Evolutionary conservation across 2,797 vertebrate genomes (phyloP).

Genomic region (Danio aesculapii): DNA sequence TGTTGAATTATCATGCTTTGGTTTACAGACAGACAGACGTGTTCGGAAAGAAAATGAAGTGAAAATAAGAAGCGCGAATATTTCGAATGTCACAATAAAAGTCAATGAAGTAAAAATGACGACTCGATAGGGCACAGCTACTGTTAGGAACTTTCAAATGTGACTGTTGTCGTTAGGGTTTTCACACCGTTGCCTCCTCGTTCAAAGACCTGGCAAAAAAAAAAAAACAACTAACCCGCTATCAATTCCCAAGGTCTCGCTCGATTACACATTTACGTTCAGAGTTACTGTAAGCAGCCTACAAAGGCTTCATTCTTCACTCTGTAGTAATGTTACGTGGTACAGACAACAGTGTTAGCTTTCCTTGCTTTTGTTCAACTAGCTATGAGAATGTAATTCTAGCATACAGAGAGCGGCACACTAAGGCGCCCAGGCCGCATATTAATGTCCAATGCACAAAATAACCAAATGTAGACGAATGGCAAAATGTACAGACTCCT

Average conservation of each 20-base stretch:
- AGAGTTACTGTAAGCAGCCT: constrained; percentile 68
- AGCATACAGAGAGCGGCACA: constrained; percentile 74
- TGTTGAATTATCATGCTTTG: constrained; percentile 32
- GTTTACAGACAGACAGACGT: constrained; percentile 37
- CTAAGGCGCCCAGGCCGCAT: constrained; percentile 80
- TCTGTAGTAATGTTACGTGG: constrained; percentile 66
- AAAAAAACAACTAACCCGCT: background rate
- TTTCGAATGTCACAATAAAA: constrained; percentile 39
- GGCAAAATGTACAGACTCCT: constrained; percentile 88
- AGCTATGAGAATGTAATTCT: constrained; percentile 82
- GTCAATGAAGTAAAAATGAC: constrained; percentile 62
- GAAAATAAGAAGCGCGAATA: constrained; percentile 26
- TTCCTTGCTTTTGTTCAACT: constrained; percentile 77
- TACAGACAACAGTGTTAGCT: constrained; percentile 73
- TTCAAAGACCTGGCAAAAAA: constrained; percentile 66
- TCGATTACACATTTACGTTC: constrained; percentile 42
- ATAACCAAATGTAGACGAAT: constrained; percentile 94
- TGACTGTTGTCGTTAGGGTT: constrained; percentile 68
- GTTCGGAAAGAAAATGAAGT: background rate
- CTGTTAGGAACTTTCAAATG: constrained; percentile 77
- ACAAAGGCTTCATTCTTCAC: constrained; percentile 72
- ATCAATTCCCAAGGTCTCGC: constrained; percentile 64
- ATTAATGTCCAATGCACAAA: constrained; percentile 86
- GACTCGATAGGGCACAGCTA: constrained; percentile 80
- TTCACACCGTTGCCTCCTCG: constrained; percentile 68